Evolutionary conservation across 2,113 vertebrate species (phyloP).

Genomic region (Ivindomyrus marchei): DNA sequence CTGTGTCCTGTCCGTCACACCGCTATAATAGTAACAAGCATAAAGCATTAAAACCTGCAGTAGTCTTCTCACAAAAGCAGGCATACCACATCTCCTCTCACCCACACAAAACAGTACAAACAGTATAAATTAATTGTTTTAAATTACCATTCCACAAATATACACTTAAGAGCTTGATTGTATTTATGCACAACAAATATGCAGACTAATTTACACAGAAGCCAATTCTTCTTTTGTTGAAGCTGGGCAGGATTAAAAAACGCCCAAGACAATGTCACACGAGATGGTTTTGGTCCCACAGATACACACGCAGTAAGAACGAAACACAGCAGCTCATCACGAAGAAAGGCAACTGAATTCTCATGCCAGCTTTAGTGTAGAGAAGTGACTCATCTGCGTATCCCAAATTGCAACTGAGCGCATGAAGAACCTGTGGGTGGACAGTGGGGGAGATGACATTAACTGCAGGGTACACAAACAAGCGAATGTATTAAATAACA

Average conservation of each 20-base stretch:
- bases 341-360: slow-evolving; percentile 69
- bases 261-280: slow-evolving; percentile 54
- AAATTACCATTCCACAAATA: slow-evolving; percentile 98
- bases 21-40: slow-evolving; percentile 68
- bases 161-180: slow-evolving; percentile 67
- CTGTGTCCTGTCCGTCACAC: slow-evolving; percentile 62
- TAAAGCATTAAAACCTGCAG: slow-evolving; percentile 74
- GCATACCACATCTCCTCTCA: slow-evolving; percentile 54
- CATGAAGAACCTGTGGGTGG: slow-evolving; percentile 67
- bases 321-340: slow-evolving; percentile 68
- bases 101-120: slow-evolving; percentile 70
- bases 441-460: background rate
- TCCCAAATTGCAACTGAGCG: slow-evolving; percentile 73
- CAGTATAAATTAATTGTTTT: slow-evolving; percentile 92
- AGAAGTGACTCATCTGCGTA: slow-evolving; percentile 73
- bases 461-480: slow-evolving; percentile 22
- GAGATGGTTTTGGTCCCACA: slow-evolving; percentile 78
- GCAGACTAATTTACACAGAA: slow-evolving; percentile 67
- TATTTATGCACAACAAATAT: slow-evolving; percentile 62
- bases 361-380: slow-evolving; percentile 55
- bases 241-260: slow-evolving; percentile 57
- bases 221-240: slow-evolving; percentile 52
- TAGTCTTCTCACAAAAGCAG: slow-evolving; percentile 71
- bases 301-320: slow-evolving; percentile 60
- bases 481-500: background rate